Conservation (phyloP, 2,888 invertebrate genomes). For the Cecidostiba fungosa region DNA sequence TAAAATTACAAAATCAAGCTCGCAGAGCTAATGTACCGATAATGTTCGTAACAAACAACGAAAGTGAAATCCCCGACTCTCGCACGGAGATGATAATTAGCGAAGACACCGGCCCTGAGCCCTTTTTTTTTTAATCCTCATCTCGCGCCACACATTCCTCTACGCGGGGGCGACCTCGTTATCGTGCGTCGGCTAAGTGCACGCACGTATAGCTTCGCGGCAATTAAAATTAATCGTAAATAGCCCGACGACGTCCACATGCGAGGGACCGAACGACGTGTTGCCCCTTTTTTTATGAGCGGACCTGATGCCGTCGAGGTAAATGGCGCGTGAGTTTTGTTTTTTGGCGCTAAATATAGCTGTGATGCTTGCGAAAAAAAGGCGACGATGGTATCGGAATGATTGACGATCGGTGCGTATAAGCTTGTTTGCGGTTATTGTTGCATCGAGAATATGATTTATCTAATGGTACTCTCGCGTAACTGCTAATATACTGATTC, state of each 20-base stretch:
- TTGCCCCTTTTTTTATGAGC: background rate
- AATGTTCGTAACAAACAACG: background rate
- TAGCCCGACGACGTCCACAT: constrained; percentile 4
- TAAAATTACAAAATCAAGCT: background rate
- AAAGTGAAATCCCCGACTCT: constrained; percentile 28
- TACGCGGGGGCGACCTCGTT: constrained; percentile 53
- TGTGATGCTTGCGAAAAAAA: background rate
- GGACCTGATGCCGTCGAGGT: background rate
- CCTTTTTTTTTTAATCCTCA: constrained; percentile 35
- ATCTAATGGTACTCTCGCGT: background rate
- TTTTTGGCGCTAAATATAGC: background rate
- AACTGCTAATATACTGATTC: constrained; percentile 1
- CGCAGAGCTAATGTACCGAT: background rate
- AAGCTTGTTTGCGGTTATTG: background rate
- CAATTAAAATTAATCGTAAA: constrained; percentile 64
- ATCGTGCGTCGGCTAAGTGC: constrained; percentile 32
- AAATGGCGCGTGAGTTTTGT: constrained; percentile 11
- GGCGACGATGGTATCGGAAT: background rate
- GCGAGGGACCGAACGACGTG: background rate
- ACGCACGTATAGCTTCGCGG: constrained; percentile 48
- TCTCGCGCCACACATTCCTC: background rate
- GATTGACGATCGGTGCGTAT: background rate
- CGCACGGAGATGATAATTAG: background rate
- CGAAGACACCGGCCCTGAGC: constrained; percentile 8
- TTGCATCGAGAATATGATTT: background rate